These are phyloP conservation scores for Indicator maculatus DNA, from an alignment of 2,113 vertebrate species.

Conservation along the genomic window DNA sequence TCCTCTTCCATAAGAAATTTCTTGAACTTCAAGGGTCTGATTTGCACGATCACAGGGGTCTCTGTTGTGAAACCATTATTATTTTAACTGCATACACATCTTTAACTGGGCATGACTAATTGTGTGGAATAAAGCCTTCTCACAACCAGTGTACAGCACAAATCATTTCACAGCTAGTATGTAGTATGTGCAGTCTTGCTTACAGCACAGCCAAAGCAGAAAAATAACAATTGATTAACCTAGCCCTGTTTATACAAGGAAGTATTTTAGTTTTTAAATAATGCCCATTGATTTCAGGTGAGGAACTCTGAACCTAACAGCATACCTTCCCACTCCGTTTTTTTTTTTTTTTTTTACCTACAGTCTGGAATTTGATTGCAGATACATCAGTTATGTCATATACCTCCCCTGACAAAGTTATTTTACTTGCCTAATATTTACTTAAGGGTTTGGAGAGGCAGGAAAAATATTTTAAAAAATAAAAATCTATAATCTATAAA, in stretches of 20 bases:
- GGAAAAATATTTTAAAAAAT: background rate
- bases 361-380: fast-evolving
- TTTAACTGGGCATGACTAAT: background rate
- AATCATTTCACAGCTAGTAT: background rate
- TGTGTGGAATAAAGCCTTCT: background rate
- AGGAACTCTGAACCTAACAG: background rate
- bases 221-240: background rate
- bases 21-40: background rate
- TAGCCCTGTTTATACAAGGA: background rate
- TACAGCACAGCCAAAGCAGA: background rate
- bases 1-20: background rate
- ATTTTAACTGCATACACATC: background rate
- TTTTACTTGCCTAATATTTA: background rate
- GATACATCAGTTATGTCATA: background rate
- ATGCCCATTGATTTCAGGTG: background rate
- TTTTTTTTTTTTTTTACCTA: background rate
- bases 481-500: too few relatives aligned
- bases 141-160: background rate
- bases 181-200: background rate
- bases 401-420: background rate
- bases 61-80: background rate
- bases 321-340: background rate
- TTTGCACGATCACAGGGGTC: background rate
- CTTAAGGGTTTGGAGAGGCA: background rate
- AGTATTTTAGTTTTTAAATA: background rate